phyloP scores from a whole-genome alignment of 2,888 invertebrate species.

The Drosophila hamatofila region DNA sequence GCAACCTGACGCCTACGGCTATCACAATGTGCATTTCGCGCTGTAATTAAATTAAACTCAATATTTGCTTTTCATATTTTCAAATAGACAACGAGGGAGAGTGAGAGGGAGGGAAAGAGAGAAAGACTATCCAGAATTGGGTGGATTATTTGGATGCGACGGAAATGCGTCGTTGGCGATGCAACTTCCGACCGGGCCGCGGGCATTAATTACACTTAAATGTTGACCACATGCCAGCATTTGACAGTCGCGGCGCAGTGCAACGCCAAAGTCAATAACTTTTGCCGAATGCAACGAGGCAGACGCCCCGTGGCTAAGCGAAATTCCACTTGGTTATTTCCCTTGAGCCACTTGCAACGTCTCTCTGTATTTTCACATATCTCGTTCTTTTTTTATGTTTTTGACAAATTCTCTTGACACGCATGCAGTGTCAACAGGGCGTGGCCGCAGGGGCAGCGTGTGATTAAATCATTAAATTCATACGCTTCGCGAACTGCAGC shows the following conservation, averaged over 20 bases:
- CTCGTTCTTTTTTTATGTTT: slow-evolving; percentile 36
- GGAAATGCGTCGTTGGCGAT: slow-evolving; percentile 63
- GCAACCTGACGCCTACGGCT: neutral
- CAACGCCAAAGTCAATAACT: slow-evolving; percentile 63
- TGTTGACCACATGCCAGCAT: slow-evolving; percentile 85
- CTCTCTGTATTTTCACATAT: neutral
- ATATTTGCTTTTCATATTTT: slow-evolving; percentile 73
- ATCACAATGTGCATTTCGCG: slow-evolving; percentile 28
- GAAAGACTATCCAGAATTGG: slow-evolving; percentile 10
- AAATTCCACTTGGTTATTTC: slow-evolving; percentile 72
- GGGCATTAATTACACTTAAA: slow-evolving; percentile 85
- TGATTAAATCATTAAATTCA: slow-evolving; percentile 85
- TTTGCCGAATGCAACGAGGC: slow-evolving; percentile 55
- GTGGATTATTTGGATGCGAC: slow-evolving; percentile 9
- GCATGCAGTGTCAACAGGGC: slow-evolving; percentile 82
- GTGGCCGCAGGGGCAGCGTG: slow-evolving; percentile 52
- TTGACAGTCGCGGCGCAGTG: slow-evolving; percentile 60
- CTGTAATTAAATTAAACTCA: slow-evolving; percentile 78
- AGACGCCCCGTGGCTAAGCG: slow-evolving; percentile 39
- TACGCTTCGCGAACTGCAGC: slow-evolving; percentile 82
- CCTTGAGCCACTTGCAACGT: slow-evolving; percentile 72
- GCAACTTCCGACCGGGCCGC: slow-evolving; percentile 76
- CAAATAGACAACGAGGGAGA: slow-evolving; percentile 9
- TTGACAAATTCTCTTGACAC: slow-evolving; percentile 80
- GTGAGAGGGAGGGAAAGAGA: neutral